Conservation (phyloP, 2,888 invertebrate species). For the Marasmarcha lunaedactyla region DNA sequence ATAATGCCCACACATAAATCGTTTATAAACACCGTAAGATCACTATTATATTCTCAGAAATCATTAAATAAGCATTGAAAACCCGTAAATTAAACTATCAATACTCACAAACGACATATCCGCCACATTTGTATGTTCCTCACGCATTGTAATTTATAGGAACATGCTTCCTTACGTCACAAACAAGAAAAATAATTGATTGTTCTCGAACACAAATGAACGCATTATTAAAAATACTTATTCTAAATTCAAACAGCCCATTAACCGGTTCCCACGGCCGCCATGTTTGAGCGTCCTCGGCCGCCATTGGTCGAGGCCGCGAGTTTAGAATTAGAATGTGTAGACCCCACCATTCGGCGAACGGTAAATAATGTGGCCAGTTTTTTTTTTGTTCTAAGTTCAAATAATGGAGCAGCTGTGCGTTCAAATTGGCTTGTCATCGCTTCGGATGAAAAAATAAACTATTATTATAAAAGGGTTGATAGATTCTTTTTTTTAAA, state of each 20-base stretch:
- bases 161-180: background rate
- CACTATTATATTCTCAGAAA: too few relatives aligned
- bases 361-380: slow-evolving; percentile 59
- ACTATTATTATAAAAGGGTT: slow-evolving; percentile 7
- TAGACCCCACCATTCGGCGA: slow-evolving; percentile 68
- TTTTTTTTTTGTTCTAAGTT: slow-evolving; percentile 54
- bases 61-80: too few relatives aligned
- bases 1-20: too few relatives aligned
- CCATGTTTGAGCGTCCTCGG: slow-evolving; percentile 66
- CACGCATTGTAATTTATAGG: background rate
- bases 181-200: slow-evolving; percentile 26
- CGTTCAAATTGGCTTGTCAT: slow-evolving; percentile 21
- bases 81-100: too few relatives aligned
- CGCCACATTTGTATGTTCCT: background rate
- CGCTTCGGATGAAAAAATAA: slow-evolving; percentile 24
- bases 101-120: too few relatives aligned
- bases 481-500: too few relatives aligned
- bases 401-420: slow-evolving; percentile 55
- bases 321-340: slow-evolving; percentile 68
- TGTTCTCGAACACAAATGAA: slow-evolving; percentile 40
- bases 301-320: slow-evolving; percentile 63
- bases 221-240: slow-evolving; percentile 61
- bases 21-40: too few relatives aligned
- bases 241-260: slow-evolving; percentile 69
- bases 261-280: slow-evolving; percentile 69